Evolutionary conservation across 2,113 vertebrate species (phyloP).

Genomic region (Malurus melanocephalus): DNA sequence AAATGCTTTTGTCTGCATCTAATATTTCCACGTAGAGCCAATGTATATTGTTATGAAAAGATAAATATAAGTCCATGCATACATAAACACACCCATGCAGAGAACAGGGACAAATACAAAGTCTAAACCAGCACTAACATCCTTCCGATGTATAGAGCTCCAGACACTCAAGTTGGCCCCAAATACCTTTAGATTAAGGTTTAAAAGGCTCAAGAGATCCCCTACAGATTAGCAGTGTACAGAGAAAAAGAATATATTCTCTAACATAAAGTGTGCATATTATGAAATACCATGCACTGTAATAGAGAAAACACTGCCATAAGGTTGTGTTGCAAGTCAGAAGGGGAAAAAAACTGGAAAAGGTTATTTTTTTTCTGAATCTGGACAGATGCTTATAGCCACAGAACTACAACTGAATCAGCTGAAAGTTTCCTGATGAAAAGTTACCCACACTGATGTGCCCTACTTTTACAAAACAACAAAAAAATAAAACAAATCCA

Average conservation of each 20-base stretch:
- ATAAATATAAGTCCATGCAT: background rate
- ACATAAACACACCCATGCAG: slow-evolving; percentile 14
- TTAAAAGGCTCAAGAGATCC: background rate
- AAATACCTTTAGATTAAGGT: background rate
- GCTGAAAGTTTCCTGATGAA: background rate
- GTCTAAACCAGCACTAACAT: background rate
- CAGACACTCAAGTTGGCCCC: background rate
- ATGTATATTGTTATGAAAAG: background rate
- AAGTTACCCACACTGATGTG: background rate
- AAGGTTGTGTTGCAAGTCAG: background rate
- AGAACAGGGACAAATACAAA: background rate
- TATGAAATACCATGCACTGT: background rate
- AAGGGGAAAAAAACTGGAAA: background rate
- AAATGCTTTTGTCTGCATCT: background rate
- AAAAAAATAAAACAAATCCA: background rate
- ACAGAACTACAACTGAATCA: background rate
- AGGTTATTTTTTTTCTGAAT: background rate
- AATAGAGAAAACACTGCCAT: background rate
- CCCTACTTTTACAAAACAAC: background rate
- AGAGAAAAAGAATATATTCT: background rate
- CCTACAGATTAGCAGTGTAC: background rate
- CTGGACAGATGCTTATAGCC: background rate
- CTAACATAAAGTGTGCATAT: background rate
- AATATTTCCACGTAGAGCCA: background rate
- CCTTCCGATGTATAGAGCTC: background rate